Percentiles rank a stretch among this genome's conserved stretches.
These are phyloP conservation scores for Mus caroli DNA, from an alignment of 2,797 vertebrate species.

Conservation along the genomic window DNA sequence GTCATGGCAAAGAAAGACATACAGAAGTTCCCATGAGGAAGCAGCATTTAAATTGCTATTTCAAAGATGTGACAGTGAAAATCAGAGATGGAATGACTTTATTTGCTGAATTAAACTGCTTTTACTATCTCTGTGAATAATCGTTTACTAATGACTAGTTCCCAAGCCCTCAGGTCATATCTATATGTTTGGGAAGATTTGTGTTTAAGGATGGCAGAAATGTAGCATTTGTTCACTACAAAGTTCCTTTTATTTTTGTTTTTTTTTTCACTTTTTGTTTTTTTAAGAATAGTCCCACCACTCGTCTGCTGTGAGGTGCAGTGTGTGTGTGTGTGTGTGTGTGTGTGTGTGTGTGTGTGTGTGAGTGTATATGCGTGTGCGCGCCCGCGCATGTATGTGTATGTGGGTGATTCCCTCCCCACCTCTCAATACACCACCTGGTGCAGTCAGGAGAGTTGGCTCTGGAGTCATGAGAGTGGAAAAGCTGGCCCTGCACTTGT, in stretches of 20 bases:
- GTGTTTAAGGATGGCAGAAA: background rate
- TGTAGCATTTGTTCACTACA: background rate
- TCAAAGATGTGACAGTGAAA: constrained; percentile 24
- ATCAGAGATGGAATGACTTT: background rate
- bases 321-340: no score
- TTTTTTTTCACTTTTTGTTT: background rate
- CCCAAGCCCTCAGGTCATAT: background rate
- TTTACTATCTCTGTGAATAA: background rate
- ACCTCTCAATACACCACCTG: no score
- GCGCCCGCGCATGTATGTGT: no score
- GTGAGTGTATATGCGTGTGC: no score
- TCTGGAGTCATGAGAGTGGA: no score
- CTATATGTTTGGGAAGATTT: background rate
- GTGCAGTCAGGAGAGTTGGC: no score
- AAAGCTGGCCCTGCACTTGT: no score
- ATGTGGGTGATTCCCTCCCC: no score
- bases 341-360: no score
- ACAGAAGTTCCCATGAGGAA: background rate
- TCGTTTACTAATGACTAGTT: constrained; percentile 31
- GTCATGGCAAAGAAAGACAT: background rate
- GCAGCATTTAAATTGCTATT: background rate
- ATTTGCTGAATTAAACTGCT: background rate
- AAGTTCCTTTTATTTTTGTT: background rate
- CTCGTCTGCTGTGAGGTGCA: no score
- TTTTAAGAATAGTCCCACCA: background rate